phyloP scores from a whole-genome alignment of 2,797 vertebrate species.

The Anguilla marmorata region DNA sequence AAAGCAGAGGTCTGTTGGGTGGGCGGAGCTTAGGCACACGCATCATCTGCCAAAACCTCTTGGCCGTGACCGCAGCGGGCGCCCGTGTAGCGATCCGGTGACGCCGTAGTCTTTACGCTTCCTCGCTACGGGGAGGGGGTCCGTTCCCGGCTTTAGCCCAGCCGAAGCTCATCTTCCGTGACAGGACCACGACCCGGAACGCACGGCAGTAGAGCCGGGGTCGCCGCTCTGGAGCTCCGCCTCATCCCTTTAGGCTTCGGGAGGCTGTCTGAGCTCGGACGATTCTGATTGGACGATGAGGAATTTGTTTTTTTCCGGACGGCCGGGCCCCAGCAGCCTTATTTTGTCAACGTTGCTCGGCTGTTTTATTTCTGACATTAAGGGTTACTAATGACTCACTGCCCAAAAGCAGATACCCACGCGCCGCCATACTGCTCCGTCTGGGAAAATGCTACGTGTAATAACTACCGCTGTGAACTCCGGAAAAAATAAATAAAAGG shows the following conservation, averaged over 20 bases:
- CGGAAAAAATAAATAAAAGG: background rate
- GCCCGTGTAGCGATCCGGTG: conserved; percentile 68
- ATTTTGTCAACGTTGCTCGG: background rate
- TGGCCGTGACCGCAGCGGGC: conserved; percentile 58
- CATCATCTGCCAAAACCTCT: conserved; percentile 67
- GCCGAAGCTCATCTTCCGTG: conserved; percentile 65
- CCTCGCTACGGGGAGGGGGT: conserved; percentile 52
- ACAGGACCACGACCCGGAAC: conserved; percentile 60
- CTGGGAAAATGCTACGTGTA: background rate
- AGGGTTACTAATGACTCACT: background rate
- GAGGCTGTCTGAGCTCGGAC: too few species aligned
- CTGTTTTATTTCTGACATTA: background rate
- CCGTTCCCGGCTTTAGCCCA: conserved; percentile 61
- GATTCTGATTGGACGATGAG: background rate
- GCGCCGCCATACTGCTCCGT: background rate
- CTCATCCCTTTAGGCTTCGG: conserved; percentile 38
- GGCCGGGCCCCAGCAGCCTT: background rate
- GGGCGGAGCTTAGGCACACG: conserved; percentile 53
- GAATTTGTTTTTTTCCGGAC: background rate
- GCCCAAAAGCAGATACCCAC: background rate
- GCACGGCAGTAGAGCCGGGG: conserved; percentile 58
- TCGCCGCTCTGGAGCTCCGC: conserved; percentile 54
- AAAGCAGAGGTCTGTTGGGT: background rate
- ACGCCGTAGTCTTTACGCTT: conserved; percentile 74
- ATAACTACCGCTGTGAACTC: background rate